A percentile compares a stretch with the other conserved stretches of the same genome.
phyloP scores from a whole-genome alignment of 2,797 vertebrate species.

The Limnodromus scolopaceus region DNA sequence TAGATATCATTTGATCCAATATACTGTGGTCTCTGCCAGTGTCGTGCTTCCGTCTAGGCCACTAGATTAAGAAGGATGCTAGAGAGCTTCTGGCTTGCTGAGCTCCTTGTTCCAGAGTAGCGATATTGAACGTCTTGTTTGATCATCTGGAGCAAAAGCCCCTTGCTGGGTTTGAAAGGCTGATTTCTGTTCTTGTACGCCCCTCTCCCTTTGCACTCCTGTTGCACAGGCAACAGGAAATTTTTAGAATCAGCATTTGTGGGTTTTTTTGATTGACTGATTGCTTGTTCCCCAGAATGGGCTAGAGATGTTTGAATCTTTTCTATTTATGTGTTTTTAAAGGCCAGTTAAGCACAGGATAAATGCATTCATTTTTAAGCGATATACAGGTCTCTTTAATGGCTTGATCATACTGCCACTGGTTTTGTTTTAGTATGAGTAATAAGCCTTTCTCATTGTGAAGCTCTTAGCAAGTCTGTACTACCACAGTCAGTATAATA shows the following conservation, averaged over 20 bases:
- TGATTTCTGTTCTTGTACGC: neutral
- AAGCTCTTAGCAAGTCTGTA: neutral
- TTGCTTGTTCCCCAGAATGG: neutral
- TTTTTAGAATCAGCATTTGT: neutral
- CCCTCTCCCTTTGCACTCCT: too few relatives aligned
- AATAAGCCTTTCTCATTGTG: neutral
- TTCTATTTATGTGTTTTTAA: neutral
- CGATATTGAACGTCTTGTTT: neutral
- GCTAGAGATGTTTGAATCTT: neutral
- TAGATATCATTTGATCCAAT: neutral
- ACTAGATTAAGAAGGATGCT: neutral
- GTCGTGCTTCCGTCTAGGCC: neutral
- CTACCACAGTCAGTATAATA: neutral
- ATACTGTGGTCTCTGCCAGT: neutral
- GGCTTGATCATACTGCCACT: neutral
- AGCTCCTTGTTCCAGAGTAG: neutral
- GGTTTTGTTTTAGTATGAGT: neutral
- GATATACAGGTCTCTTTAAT: neutral
- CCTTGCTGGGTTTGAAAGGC: neutral
- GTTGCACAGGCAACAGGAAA: neutral
- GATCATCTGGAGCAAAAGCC: neutral
- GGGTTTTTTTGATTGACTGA: fast-evolving
- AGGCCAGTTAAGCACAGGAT: neutral
- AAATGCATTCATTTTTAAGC: neutral
- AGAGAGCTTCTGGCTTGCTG: neutral